Evolutionary conservation across 2,888 invertebrate species (phyloP), one percentile per base, ranked within the genome.

Genomic region (Brenthis daphne): DNA sequence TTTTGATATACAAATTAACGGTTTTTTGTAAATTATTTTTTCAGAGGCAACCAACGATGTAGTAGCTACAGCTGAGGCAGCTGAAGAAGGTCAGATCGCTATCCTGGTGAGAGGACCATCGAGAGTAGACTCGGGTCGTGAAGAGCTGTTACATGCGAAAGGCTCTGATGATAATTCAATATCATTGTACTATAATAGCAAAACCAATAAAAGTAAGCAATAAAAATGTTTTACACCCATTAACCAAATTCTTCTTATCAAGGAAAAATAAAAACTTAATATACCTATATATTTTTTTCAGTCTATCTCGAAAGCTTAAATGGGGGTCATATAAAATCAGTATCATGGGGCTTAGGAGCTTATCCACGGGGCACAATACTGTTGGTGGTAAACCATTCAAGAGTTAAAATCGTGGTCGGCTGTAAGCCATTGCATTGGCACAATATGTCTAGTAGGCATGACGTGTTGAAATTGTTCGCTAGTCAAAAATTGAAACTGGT

Each of bases 291-390:
- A n/a, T 56, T 63, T 69, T 71, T 83, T 84, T 60, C 82, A 96
- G 96, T 95, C n/a, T 93, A 94, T n/a, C 85, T 96, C 73, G 95
- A 96, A 82, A 94, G 94, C 6, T 84, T 94, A 0, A 93, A 94
- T 75, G 93, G 94, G 14, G 95, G 94, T 12, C 87, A 93, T 70
- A 82, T 94, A 4, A 93, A 94, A 69, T 90, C 93, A 12, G 94
- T 95, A 67, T 94, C 95, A 69, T 94, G 96, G 85, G 91, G 93
- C 6, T 90, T 96, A 29, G 94, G 94, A 43, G 88, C 92, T 13
- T 82, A 95, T 58, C 86, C 93, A 58, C 93, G 93, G 24, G 90
- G 92, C 1, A 90, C 93, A 5, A 82, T 94, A 0, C 88, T 95
- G 5, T 88, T 94, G 66, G 94, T 94, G 13, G 85, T 95, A 72